These are phyloP conservation scores for Rhagonycha fulva DNA, from an alignment of 2,888 invertebrate genomes.

Conservation along the genomic window DNA sequence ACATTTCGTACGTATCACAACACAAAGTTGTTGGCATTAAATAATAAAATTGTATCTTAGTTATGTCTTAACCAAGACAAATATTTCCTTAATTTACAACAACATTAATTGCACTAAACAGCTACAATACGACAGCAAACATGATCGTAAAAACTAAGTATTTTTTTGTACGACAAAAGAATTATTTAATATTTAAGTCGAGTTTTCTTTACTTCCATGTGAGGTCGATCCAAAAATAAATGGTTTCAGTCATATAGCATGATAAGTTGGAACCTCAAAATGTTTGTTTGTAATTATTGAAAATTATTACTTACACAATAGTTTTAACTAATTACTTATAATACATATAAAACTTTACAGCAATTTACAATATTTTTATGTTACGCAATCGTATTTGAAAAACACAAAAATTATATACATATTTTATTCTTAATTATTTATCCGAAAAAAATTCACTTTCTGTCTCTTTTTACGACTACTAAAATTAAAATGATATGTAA, in stretches of 20 bases:
- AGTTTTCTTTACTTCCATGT: background rate
- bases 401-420: background rate
- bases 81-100: background rate
- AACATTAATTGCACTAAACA: background rate
- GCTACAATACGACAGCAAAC: background rate
- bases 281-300: background rate
- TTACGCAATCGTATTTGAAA: background rate
- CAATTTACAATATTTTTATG: background rate
- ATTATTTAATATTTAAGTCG: background rate
- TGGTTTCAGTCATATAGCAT: background rate
- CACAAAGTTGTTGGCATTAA: background rate
- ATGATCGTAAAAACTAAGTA: background rate
- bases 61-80: background rate
- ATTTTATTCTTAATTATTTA: background rate
- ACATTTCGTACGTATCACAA: background rate
- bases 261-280: background rate
- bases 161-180: background rate
- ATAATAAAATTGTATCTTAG: background rate
- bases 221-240: background rate
- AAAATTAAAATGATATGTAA: conserved; percentile 7
- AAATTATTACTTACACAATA: background rate
- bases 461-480: background rate
- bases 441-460: conserved; percentile 1
- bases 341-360: background rate
- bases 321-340: background rate